Percentiles rank a stretch among this genome's conserved stretches.
Evolutionary conservation across 30 jellyfish, hydroid and myxozoan species (phyloP).

Genomic region (Pseudorhiza aurosa): DNA sequence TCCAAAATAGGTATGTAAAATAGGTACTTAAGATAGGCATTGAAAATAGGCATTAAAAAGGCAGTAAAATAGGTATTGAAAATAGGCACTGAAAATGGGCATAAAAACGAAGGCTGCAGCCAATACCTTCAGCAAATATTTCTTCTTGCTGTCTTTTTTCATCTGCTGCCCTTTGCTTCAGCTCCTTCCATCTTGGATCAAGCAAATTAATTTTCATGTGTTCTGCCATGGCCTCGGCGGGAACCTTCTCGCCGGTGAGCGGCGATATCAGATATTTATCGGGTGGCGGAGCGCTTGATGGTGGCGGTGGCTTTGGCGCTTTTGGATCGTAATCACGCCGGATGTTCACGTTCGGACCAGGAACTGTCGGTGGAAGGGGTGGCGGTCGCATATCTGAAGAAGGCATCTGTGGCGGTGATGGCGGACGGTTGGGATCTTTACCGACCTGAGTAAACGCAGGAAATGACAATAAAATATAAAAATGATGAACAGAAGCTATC

Average conservation of each 20-base stretch:
- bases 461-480: too few relatives aligned
- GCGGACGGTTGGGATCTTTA: conserved; percentile 54
- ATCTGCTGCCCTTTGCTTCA: conserved; percentile 80
- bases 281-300: conserved; percentile 83
- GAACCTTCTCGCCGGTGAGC: conserved; percentile 96
- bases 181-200: conserved; percentile 98
- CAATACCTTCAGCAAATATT: conserved; percentile 97
- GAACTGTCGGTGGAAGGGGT: conserved; percentile 91
- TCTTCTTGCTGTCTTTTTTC: conserved; percentile 95
- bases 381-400: conserved; percentile 63
- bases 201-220: conserved; percentile 89
- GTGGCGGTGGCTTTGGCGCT: conserved; percentile 87
- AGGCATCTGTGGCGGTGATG: conserved; percentile 64
- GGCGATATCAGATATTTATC: conserved; percentile 95
- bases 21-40: too few relatives aligned
- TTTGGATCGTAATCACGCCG: conserved; percentile 94
- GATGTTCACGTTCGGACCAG: conserved; percentile 88
- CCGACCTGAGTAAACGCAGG: conserved; percentile 27
- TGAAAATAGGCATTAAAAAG: too few relatives aligned
- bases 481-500: too few relatives aligned
- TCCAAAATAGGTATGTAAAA: too few relatives aligned
- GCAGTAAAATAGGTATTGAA: too few relatives aligned
- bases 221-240: conserved; percentile 97
- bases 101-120: too few relatives aligned
- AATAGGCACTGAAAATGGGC: too few relatives aligned